Evolutionary conservation across 2,888 invertebrate species (phyloP).

Genomic region (Dolomedes plantarius): DNA sequence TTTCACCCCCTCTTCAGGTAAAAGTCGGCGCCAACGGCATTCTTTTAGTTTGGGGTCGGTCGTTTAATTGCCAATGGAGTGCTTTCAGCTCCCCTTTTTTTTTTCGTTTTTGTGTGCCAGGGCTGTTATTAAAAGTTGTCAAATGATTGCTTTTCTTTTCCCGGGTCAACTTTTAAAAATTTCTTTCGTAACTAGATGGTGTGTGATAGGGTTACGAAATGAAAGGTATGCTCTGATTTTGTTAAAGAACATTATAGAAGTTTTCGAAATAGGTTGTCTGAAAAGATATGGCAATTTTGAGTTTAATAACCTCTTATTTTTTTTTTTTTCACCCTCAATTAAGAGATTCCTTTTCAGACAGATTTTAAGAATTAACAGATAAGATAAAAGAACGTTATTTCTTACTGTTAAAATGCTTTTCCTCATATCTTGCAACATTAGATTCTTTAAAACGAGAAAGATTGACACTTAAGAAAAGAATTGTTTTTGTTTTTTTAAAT

Average conservation of each 20-base stretch:
- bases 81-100: conserved; percentile 33
- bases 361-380: no score
- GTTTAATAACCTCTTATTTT: conserved; percentile 66
- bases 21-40: conserved; percentile 61
- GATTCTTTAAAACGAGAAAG: no score
- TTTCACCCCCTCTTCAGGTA: conserved; percentile 1
- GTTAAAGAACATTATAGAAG: conserved; percentile 3
- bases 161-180: not conserved
- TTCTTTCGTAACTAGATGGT: conserved; percentile 57
- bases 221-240: no score
- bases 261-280: not conserved
- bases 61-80: conserved; percentile 63
- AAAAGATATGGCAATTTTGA: not conserved
- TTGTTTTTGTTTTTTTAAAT: no score
- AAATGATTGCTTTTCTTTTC: conserved; percentile 55
- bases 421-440: no score
- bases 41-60: conserved; percentile 60
- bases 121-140: conserved; percentile 65
- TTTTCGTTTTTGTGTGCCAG: not conserved
- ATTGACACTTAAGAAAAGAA: no score
- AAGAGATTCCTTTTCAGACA: no score
- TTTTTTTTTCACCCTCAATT: no score
- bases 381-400: no score
- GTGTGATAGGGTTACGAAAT: conserved; percentile 49
- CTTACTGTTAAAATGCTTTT: no score